Evolutionary conservation across 2,888 invertebrate genomes (phyloP).

Genomic region (Ferrisia virgata): DNA sequence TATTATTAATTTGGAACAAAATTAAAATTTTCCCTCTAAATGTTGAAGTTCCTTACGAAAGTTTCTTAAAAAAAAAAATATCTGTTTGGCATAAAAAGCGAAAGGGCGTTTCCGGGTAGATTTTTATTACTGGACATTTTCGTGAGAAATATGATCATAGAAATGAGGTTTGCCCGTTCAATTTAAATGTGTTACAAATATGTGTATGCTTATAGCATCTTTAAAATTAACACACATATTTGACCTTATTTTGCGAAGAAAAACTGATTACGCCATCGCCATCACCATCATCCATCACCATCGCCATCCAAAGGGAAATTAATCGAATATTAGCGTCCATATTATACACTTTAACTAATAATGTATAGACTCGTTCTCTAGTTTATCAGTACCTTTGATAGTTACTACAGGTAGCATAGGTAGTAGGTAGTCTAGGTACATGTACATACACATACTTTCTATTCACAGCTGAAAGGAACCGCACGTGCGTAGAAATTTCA

Average conservation of each 20-base stretch:
- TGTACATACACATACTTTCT: slow-evolving; percentile 38
- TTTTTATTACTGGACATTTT: neutral
- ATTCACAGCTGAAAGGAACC: slow-evolving; percentile 36
- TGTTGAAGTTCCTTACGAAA: too few species aligned
- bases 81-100: neutral
- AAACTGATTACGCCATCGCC: slow-evolving; percentile 42
- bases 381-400: neutral
- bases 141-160: neutral
- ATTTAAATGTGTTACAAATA: slow-evolving; percentile 32
- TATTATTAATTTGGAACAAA: too few species aligned
- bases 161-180: neutral
- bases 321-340: slow-evolving; percentile 44
- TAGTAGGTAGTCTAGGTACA: too few species aligned
- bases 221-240: slow-evolving; percentile 38
- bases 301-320: slow-evolving; percentile 44
- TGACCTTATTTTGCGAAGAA: slow-evolving; percentile 33
- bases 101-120: neutral
- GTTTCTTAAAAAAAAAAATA: too few species aligned
- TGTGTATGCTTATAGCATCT: slow-evolving; percentile 24
- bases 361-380: neutral
- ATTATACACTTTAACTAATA: slow-evolving; percentile 38
- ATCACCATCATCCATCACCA: too few species aligned
- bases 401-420: too few species aligned
- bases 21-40: too few species aligned
- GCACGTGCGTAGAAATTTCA: slow-evolving; percentile 45